Conservation (phyloP, 2,888 invertebrate genomes). For the Dendrolimus houi region DNA sequence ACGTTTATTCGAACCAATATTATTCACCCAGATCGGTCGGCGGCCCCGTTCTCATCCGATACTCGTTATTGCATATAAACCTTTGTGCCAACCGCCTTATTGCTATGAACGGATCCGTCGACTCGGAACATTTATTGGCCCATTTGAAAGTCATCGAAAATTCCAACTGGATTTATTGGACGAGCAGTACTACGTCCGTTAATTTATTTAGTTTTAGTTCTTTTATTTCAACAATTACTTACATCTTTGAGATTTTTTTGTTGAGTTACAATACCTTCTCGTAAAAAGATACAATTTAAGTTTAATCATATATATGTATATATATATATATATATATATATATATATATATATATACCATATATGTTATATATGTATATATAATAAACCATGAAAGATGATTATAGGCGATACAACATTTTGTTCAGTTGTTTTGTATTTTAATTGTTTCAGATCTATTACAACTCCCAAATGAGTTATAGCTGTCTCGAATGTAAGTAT, state of each 20-base stretch:
- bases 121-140: not conserved
- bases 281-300: too few species aligned
- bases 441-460: constrained; percentile 36
- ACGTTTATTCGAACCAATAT: not conserved
- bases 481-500: constrained; percentile 50
- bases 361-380: too few species aligned
- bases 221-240: too few species aligned
- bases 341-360: too few species aligned
- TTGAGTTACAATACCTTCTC: too few species aligned
- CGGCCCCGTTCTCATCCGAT: not conserved
- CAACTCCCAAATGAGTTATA: constrained; percentile 45
- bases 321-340: too few species aligned
- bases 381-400: not conserved
- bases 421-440: too few species aligned
- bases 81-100: not conserved
- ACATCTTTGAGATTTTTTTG: too few species aligned
- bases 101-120: not conserved
- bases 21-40: not conserved
- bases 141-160: not conserved
- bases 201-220: not conserved
- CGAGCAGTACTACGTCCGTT: not conserved
- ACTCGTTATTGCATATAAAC: not conserved
- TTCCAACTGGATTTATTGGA: not conserved
- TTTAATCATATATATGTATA: too few species aligned
- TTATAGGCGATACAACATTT: too few species aligned